Percentiles rank a stretch among this genome's conserved stretches.
Evolutionary conservation across 2,797 vertebrate species (phyloP).

Genomic region (Sebastes taczanowskii): DNA sequence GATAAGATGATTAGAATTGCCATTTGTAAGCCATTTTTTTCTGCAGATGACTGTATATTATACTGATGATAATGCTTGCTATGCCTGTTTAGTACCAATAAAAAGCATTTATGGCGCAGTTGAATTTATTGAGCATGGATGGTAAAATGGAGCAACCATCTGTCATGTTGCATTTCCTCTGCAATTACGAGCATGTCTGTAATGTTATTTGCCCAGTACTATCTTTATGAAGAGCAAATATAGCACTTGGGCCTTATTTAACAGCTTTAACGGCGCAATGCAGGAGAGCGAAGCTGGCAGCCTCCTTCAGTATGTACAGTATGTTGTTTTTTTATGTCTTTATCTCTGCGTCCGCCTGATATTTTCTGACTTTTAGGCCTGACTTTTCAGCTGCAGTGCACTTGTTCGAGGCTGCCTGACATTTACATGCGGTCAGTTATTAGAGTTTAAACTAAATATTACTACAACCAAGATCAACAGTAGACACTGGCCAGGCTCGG

Average conservation of each 20-base stretch:
- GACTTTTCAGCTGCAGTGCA: constrained; percentile 33
- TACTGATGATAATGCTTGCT: constrained; percentile 1
- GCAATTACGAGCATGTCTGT: constrained; percentile 34
- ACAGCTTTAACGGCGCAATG: neutral
- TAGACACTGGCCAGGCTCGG: constrained; percentile 63
- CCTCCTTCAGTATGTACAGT: neutral
- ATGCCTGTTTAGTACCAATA: constrained; percentile 46
- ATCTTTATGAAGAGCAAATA: constrained; percentile 36
- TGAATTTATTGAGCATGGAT: constrained; percentile 53
- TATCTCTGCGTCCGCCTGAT: neutral
- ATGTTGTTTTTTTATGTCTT: neutral
- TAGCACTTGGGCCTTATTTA: neutral
- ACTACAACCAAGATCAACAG: constrained; percentile 73
- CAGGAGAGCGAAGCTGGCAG: neutral
- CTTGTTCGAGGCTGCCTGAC: constrained; percentile 54
- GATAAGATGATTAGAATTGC: constrained; percentile 11
- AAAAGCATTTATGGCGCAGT: constrained; percentile 56
- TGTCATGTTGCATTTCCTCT: constrained; percentile 64
- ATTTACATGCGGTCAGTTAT: constrained; percentile 65
- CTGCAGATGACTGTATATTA: constrained; percentile 1
- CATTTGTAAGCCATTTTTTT: constrained; percentile 14
- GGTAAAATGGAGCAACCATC: constrained; percentile 36
- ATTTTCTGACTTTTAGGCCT: constrained; percentile 31
- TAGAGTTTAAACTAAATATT: constrained; percentile 75
- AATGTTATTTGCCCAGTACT: constrained; percentile 37